phyloP scores from a whole-genome alignment of 2,888 invertebrate species.

The Erynnis tages region DNA sequence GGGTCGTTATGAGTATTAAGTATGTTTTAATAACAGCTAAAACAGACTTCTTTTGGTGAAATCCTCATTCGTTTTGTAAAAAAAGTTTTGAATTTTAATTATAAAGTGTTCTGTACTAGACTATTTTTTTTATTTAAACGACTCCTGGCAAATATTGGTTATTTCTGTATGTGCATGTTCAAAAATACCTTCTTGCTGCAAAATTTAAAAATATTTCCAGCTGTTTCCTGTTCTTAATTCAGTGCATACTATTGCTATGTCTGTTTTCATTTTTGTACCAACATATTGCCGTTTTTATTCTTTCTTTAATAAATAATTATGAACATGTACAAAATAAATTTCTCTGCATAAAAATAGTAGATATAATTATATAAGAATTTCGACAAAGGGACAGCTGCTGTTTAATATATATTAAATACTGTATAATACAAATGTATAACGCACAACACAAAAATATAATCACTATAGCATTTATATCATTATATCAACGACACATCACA shows the following conservation, averaged over 20 bases:
- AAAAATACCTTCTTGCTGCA: no score
- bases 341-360: conserved; percentile 29
- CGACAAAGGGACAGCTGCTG: conserved; percentile 32
- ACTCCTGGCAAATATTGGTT: not conserved
- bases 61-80: conserved; percentile 11
- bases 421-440: conserved; percentile 37
- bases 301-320: conserved; percentile 23
- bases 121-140: not conserved
- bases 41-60: conserved; percentile 1
- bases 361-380: conserved; percentile 31
- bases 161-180: conserved; percentile 1
- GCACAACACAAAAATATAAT: conserved; percentile 60
- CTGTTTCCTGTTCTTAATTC: not conserved
- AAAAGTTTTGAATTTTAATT: conserved; percentile 1
- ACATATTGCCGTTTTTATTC: conserved; percentile 21
- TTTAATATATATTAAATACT: conserved; percentile 33
- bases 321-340: conserved; percentile 28
- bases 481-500: conserved; percentile 62
- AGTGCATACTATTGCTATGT: conserved; percentile 9
- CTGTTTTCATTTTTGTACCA: conserved; percentile 18
- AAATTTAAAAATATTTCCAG: no score
- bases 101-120: not conserved
- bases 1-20: conserved; percentile 12
- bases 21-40: conserved; percentile 3
- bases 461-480: conserved; percentile 38